Evolutionary conservation across 2,888 invertebrate species (phyloP).

Genomic region (Keiferia lycopersicella): DNA sequence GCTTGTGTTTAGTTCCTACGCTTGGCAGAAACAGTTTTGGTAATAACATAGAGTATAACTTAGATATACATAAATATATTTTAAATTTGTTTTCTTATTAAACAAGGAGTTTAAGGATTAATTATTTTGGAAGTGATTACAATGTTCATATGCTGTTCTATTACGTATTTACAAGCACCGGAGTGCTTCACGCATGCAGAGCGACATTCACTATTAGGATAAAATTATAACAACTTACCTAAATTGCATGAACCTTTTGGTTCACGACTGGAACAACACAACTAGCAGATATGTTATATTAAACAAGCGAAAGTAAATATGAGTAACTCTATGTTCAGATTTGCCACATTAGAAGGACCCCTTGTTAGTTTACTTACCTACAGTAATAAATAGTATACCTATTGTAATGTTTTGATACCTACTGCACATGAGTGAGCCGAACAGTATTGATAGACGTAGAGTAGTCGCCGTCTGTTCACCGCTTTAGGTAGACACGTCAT

Average conservation of each 20-base stretch:
- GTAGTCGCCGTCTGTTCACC: constrained; percentile 36
- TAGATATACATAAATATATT: constrained; percentile 21
- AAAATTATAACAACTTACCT: not conserved
- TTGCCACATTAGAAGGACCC: constrained; percentile 8
- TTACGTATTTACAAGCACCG: constrained; percentile 4
- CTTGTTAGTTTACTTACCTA: constrained; percentile 23
- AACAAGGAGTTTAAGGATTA: not conserved
- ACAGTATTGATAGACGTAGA: constrained; percentile 46
- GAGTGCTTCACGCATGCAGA: constrained; percentile 9
- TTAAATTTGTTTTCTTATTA: constrained; percentile 15
- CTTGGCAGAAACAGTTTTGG: constrained; percentile 57
- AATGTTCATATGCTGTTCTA: constrained; percentile 9
- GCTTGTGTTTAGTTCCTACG: constrained; percentile 80
- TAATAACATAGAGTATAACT: constrained; percentile 36
- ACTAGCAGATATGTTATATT: not conserved
- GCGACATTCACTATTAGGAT: constrained; percentile 8
- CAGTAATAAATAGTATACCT: constrained; percentile 28
- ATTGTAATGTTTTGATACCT: constrained; percentile 32
- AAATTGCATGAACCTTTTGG: constrained; percentile 11
- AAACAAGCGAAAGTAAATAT: not conserved
- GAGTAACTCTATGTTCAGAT: not conserved
- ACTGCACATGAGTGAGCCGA: constrained; percentile 41
- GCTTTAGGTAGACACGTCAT: constrained; percentile 42
- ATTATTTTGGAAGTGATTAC: constrained; percentile 11
- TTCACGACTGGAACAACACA: constrained; percentile 14